Evolutionary conservation across 2,113 vertebrate genomes (phyloP), one percentile per base, ranked within the genome.

Genomic region (Oreocharis arfaki): DNA sequence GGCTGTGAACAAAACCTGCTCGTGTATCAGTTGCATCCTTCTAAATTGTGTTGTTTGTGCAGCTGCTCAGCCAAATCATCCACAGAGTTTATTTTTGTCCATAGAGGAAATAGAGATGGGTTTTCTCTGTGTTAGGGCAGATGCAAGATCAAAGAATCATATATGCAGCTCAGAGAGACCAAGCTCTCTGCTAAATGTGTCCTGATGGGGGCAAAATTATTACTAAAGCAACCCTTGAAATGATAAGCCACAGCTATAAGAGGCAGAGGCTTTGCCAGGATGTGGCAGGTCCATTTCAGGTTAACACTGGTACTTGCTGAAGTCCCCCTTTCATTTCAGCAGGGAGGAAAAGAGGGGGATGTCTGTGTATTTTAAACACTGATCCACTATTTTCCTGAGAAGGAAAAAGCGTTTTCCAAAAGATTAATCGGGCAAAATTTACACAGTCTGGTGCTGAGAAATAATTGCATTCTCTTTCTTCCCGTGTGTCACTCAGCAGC

Each of bases 1-100:
- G 82, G 67, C 93, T 92, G 94, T 71, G 95, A 96, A 85, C 87
- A 94, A 90, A 96, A 95, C 65, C 84, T 50, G 49, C 87, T 94
- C 8, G 0, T 82, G 69, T 93, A 87, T 94, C 97, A 52, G 87
- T 92, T 76, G 68, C 87, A 94, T 96, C 89, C 90, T 80, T 93
- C 96, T 93, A 88, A 97, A 96, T 80, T 86, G 95, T 94, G 95
- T 96, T 96, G 97, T 97, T 97, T 94, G 90, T 91, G 90, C 96
- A 97, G 95, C 97, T 97, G 97, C 86, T 95, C 81, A 32, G 41
- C 63, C 80, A 89, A 74, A 92, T 89, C 12, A n/a, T 50, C 90
- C 90, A 16, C 55, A 19, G 68, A 37, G 95, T 93, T 97, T 97
- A 97, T 97, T 97, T 96, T 93, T 56, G 94, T 86, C 90, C 30